A percentile compares a stretch with the other conserved stretches of the same genome.
These are phyloP conservation scores for Dissostichus mawsoni DNA, from an alignment of 2,113 vertebrate genomes.

Conservation along the genomic window DNA sequence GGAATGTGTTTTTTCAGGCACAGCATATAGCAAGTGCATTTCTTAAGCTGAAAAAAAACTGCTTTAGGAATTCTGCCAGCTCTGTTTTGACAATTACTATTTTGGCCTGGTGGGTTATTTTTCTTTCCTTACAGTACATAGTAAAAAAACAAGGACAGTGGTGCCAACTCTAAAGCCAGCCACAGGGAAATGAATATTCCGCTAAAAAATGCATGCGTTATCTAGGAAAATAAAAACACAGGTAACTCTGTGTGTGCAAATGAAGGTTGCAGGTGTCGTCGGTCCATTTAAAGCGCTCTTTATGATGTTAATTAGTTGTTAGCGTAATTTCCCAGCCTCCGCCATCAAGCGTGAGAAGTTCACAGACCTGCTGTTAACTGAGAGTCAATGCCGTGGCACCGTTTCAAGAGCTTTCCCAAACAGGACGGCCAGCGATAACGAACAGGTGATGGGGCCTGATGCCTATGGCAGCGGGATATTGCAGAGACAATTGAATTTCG, in stretches of 20 bases:
- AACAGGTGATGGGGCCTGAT: slow-evolving; percentile 84
- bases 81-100: slow-evolving; percentile 71
- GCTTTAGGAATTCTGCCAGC: slow-evolving; percentile 71
- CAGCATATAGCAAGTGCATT: slow-evolving; percentile 57
- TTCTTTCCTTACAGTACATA: slow-evolving; percentile 52
- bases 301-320: slow-evolving; percentile 89
- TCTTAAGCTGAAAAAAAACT: slow-evolving; percentile 56
- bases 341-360: slow-evolving; percentile 83
- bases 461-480: slow-evolving; percentile 82
- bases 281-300: slow-evolving; percentile 80
- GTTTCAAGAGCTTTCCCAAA: slow-evolving; percentile 80
- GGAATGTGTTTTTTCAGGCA: slow-evolving; percentile 76
- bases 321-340: slow-evolving; percentile 81
- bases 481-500: slow-evolving; percentile 85
- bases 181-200: slow-evolving; percentile 70
- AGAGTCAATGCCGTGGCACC: slow-evolving; percentile 79
- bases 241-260: slow-evolving; percentile 84
- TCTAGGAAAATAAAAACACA: slow-evolving; percentile 83
- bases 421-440: slow-evolving; percentile 84
- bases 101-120: slow-evolving; percentile 67
- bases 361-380: slow-evolving; percentile 83
- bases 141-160: slow-evolving; percentile 56
- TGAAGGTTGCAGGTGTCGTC: slow-evolving; percentile 85
- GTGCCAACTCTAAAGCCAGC: slow-evolving; percentile 57
- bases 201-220: slow-evolving; percentile 75